Percentiles rank a stretch among this genome's conserved stretches.
These are phyloP conservation scores for Callorhinus ursinus DNA, from an alignment of 2,113 vertebrate species.

Conservation along the genomic window DNA sequence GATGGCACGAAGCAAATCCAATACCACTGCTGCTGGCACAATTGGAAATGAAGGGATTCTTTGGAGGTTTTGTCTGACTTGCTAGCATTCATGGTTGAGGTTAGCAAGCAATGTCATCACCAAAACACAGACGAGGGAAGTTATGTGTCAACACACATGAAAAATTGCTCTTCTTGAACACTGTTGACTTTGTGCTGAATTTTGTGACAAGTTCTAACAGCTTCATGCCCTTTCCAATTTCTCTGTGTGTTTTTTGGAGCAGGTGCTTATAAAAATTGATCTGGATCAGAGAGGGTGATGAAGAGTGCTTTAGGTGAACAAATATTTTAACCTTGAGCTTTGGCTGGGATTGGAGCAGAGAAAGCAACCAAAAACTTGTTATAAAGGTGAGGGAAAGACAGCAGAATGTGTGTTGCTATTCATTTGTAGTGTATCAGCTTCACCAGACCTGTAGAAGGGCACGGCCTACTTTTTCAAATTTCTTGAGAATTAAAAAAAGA, in stretches of 20 bases:
- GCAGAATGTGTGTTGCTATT: background rate
- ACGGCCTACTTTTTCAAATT: background rate
- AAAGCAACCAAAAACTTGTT: background rate
- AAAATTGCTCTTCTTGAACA: background rate
- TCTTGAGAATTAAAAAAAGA: background rate
- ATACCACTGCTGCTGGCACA: background rate
- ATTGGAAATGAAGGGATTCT: constrained; percentile 5
- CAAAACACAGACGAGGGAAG: background rate
- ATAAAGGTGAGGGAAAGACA: background rate
- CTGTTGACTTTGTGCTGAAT: background rate
- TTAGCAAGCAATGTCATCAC: background rate
- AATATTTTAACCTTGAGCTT: constrained; percentile 1
- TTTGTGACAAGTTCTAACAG: background rate
- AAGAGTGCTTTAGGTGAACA: background rate
- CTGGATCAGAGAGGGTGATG: background rate
- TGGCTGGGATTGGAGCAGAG: background rate
- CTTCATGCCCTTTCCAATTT: background rate
- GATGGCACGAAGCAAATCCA: background rate
- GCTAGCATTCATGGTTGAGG: background rate
- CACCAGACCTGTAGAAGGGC: background rate
- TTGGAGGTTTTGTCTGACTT: background rate
- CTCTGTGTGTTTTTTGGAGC: background rate
- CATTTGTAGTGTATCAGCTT: background rate
- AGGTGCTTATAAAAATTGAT: background rate
- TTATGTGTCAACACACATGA: background rate